Evolutionary conservation across 2,888 invertebrate genomes (phyloP).

Genomic region (Microctonus hyperodae): DNA sequence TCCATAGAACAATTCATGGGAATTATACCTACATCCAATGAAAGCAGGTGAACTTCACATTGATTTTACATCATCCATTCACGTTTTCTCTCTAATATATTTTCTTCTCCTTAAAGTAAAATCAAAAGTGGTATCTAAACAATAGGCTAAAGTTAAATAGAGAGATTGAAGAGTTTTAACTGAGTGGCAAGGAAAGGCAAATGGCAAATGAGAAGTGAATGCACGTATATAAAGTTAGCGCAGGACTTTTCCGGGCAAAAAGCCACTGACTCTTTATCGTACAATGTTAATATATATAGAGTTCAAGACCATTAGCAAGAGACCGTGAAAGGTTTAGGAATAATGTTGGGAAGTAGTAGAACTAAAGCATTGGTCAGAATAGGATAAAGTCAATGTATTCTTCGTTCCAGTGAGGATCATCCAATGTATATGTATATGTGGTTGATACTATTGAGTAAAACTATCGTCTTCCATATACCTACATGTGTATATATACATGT

Average conservation of each 20-base stretch:
- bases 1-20: not conserved
- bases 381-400: constrained; percentile 6
- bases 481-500: no score
- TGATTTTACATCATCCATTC: no score
- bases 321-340: not conserved
- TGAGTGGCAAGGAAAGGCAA: not conserved
- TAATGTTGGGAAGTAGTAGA: constrained; percentile 3
- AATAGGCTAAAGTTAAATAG: not conserved
- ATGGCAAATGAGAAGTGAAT: not conserved
- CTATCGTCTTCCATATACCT: not conserved
- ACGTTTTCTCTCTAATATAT: not conserved
- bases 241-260: not conserved
- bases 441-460: not conserved
- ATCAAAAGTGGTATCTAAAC: not conserved
- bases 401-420: not conserved
- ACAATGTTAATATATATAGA: not conserved
- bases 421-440: not conserved
- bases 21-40: no score
- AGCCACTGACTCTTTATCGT: not conserved
- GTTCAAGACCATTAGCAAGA: not conserved
- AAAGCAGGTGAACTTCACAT: not conserved
- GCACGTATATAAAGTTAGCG: not conserved
- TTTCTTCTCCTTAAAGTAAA: not conserved
- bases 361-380: constrained; percentile 9
- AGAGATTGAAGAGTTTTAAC: no score